These are phyloP conservation scores for Priocnemis perturbator DNA, from an alignment of 2,888 invertebrate genomes.

Conservation along the genomic window DNA sequence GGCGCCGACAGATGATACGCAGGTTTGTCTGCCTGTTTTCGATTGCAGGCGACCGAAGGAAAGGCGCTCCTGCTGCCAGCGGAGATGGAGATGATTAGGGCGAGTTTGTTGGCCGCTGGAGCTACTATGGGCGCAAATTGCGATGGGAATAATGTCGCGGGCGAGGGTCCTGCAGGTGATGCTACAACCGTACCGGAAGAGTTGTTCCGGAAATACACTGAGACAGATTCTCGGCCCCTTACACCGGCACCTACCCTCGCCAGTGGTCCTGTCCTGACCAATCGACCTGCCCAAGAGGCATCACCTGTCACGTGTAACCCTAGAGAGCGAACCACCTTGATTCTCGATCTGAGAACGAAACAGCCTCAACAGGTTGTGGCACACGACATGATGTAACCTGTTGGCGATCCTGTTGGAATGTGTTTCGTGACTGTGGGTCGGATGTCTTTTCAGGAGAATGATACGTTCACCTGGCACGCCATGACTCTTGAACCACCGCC, in stretches of 20 bases:
- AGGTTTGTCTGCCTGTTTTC: neutral
- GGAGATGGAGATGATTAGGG: conserved; percentile 69
- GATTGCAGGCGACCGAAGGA: conserved; percentile 68
- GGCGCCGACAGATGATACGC: neutral
- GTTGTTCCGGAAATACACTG: conserved; percentile 81
- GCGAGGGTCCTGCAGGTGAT: conserved; percentile 33
- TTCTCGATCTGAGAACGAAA: conserved; percentile 71
- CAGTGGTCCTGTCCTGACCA: conserved; percentile 74
- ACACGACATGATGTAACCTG: neutral
- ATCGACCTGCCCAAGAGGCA: conserved; percentile 51
- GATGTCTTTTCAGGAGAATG: conserved; percentile 59
- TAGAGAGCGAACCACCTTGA: conserved; percentile 71
- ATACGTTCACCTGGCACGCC: conserved; percentile 72
- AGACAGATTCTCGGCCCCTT: conserved; percentile 88
- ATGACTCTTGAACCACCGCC: conserved; percentile 68
- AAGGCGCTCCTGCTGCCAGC: conserved; percentile 66
- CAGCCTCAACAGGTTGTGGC: conserved; percentile 26
- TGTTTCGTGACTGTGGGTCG: neutral
- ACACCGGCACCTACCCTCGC: conserved; percentile 88
- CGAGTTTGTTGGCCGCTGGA: conserved; percentile 57
- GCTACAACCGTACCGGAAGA: conserved; percentile 64
- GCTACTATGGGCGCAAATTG: conserved; percentile 27
- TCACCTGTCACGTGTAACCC: conserved; percentile 55
- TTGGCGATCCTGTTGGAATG: neutral
- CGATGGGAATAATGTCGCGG: conserved; percentile 11